phyloP scores from a whole-genome alignment of 2,888 invertebrate species.

The Phragmatobia fuliginosa region DNA sequence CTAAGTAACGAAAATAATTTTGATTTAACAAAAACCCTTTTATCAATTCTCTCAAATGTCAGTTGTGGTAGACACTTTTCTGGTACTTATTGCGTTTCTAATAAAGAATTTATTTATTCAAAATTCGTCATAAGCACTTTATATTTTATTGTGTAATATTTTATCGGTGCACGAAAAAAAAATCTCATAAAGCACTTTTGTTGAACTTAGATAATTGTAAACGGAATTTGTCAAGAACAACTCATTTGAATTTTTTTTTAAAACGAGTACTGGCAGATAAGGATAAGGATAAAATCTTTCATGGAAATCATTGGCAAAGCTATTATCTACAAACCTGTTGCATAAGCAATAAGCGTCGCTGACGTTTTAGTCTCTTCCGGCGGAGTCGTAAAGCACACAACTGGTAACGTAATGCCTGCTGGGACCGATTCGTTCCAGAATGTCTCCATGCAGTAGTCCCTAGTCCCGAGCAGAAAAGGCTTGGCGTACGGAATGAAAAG shows the following conservation, averaged over 20 bases:
- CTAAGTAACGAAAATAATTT: neutral
- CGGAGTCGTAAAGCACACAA: slow-evolving; percentile 83
- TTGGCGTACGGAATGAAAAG: slow-evolving; percentile 82
- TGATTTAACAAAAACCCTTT: neutral
- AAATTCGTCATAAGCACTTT: too few relatives aligned
- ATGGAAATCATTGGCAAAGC: too few relatives aligned
- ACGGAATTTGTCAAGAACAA: too few relatives aligned
- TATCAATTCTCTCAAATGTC: neutral
- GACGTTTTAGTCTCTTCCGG: slow-evolving; percentile 72
- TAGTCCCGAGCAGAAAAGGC: slow-evolving; percentile 79
- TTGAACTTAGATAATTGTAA: too few relatives aligned
- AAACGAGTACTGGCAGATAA: too few relatives aligned
- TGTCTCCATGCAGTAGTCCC: slow-evolving; percentile 88
- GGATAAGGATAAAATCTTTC: neutral
- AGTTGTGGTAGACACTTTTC: neutral
- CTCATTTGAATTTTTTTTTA: too few relatives aligned
- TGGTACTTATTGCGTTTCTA: too few relatives aligned
- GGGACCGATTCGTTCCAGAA: slow-evolving; percentile 79
- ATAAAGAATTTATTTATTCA: too few relatives aligned
- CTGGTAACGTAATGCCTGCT: slow-evolving; percentile 80
- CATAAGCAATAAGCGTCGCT: slow-evolving; percentile 72
- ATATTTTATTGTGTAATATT: too few relatives aligned
- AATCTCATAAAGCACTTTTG: too few relatives aligned
- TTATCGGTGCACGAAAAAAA: too few relatives aligned
- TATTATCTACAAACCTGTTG: slow-evolving; percentile 66